These are phyloP conservation scores for Listronotus oregonensis DNA, from an alignment of 1,140 invertebrate species.

Conservation along the genomic window DNA sequence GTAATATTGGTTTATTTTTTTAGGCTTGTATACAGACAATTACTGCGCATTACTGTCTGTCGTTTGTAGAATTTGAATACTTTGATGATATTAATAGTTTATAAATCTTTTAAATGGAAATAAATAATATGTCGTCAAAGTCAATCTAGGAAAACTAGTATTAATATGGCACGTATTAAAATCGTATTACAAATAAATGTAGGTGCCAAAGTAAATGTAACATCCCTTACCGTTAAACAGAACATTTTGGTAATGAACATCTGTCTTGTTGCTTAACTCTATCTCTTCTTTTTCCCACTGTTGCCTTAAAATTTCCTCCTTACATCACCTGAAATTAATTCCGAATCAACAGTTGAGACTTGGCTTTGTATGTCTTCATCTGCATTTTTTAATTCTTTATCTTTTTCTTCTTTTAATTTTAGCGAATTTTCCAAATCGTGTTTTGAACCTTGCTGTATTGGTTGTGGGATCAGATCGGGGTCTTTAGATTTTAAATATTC, in stretches of 20 bases:
- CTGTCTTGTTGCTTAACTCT: slow-evolving; percentile 61
- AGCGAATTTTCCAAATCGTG: neutral
- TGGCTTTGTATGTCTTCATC: slow-evolving; percentile 17
- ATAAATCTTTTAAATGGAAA: neutral
- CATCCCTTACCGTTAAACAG: slow-evolving; percentile 73
- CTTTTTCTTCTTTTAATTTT: slow-evolving; percentile 13
- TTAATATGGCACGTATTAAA: slow-evolving; percentile 1
- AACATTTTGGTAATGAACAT: slow-evolving; percentile 89
- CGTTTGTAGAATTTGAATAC: too few species aligned
- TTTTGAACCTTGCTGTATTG: slow-evolving; percentile 21
- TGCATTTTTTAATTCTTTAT: slow-evolving; percentile 3
- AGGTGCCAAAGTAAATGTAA: slow-evolving; percentile 16
- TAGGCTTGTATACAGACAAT: too few species aligned
- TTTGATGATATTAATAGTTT: too few species aligned
- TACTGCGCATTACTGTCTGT: too few species aligned
- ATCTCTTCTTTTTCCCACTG: slow-evolving; percentile 73
- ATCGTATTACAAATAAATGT: slow-evolving; percentile 12
- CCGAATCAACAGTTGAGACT: slow-evolving; percentile 33
- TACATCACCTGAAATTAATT: slow-evolving; percentile 60
- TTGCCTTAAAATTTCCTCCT: slow-evolving; percentile 61
- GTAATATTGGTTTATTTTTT: too few species aligned
- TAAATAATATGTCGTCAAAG: neutral
- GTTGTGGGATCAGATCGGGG: slow-evolving; percentile 37
- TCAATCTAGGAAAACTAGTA: neutral
- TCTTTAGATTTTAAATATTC: slow-evolving; percentile 67